Percentiles rank a stretch among this genome's conserved stretches.
phyloP scores from a whole-genome alignment of 2,113 vertebrate species.

The Poicephalus gulielmi region DNA sequence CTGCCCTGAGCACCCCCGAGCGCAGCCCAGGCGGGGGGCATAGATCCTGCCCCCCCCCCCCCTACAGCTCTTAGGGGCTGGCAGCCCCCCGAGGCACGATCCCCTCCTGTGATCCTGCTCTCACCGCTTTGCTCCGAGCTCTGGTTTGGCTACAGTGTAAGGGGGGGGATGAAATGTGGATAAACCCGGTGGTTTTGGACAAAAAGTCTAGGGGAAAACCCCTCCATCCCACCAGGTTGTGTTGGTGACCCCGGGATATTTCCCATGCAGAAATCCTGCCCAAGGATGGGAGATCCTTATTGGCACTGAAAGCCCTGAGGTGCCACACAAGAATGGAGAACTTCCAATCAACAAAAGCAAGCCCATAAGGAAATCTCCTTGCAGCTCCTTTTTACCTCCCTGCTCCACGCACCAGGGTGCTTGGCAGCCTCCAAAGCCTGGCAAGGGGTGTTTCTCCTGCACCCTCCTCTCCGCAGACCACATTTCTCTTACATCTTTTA shows the following conservation, averaged over 20 bases:
- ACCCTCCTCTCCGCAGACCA: background rate
- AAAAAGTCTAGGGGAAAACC: background rate
- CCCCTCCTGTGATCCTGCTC: too few relatives aligned
- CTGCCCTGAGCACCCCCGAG: too few relatives aligned
- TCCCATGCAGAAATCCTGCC: background rate
- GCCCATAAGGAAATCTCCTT: accelerated
- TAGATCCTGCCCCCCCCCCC: too few relatives aligned
- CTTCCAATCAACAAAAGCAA: accelerated
- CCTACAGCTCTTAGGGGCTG: too few relatives aligned
- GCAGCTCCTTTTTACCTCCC: background rate
- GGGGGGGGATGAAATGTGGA: background rate
- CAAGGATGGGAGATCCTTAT: too few relatives aligned
- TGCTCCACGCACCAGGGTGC: accelerated
- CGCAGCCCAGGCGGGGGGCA: too few relatives aligned
- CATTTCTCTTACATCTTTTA: accelerated
- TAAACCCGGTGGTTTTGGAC: too few relatives aligned
- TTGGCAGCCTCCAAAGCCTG: background rate
- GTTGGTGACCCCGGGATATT: accelerated
- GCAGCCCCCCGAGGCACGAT: too few relatives aligned
- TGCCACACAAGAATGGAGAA: background rate
- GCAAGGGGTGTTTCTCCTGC: accelerated
- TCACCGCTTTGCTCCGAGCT: accelerated
- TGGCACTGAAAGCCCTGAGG: background rate
- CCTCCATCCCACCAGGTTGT: accelerated
- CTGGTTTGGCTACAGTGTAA: too few relatives aligned